A percentile compares a stretch with the other conserved stretches of the same genome.
These are phyloP conservation scores for Erythrolamprus reginae DNA, from an alignment of 2,113 vertebrate genomes.

Conservation along the genomic window DNA sequence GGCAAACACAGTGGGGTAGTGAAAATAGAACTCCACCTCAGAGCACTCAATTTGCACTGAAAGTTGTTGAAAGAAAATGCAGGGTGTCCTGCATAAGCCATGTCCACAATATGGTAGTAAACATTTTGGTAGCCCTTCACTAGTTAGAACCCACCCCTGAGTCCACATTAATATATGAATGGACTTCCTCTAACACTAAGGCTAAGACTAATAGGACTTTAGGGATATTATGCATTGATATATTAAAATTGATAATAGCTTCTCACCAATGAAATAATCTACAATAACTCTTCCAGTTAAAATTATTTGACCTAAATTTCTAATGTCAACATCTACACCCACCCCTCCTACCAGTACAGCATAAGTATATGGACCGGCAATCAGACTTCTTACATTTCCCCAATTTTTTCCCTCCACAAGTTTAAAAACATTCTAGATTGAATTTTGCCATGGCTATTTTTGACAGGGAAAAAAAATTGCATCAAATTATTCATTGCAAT, in stretches of 20 bases:
- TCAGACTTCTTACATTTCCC: not conserved
- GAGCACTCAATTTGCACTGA: no score
- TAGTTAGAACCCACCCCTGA: no score
- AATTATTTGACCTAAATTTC: not conserved
- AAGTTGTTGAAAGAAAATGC: no score
- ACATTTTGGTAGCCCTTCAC: no score
- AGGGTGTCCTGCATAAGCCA: no score
- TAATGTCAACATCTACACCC: not conserved
- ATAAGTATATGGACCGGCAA: not conserved
- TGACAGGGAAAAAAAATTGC: not conserved
- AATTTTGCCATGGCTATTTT: not conserved
- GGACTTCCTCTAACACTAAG: not conserved
- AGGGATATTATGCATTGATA: not conserved
- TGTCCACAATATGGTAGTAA: no score
- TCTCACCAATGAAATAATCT: not conserved
- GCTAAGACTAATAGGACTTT: not conserved
- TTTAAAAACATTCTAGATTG: not conserved
- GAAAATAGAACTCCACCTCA: no score
- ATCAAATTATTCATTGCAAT: not conserved
- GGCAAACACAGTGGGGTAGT: no score
- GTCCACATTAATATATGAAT: not conserved
- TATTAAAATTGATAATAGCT: not conserved
- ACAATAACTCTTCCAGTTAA: not conserved
- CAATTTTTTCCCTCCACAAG: not conserved
- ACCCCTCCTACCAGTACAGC: not conserved